Percentiles rank a stretch among this genome's conserved stretches.
phyloP scores from a whole-genome alignment of 2,797 vertebrate genomes.

The Helarctos malayanus region DNA sequence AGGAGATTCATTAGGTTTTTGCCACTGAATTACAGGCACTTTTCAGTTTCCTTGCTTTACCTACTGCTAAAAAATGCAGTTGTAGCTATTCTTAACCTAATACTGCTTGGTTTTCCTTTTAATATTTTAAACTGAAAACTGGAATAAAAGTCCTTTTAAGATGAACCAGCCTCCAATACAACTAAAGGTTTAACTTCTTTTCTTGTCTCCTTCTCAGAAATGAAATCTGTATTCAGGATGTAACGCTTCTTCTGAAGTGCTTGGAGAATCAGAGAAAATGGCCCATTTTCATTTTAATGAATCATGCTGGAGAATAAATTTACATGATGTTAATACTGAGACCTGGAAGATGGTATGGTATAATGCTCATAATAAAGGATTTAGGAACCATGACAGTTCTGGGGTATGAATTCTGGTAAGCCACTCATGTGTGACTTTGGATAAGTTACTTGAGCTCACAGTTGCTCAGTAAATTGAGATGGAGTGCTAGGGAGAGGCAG shows the following conservation, averaged over 20 bases:
- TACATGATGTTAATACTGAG: constrained; percentile 80
- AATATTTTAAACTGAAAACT: constrained; percentile 80
- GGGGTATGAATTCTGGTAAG: constrained; percentile 82
- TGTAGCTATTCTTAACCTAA: constrained; percentile 71
- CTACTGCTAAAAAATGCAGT: constrained; percentile 61
- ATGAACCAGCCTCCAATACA: constrained; percentile 80
- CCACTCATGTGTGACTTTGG: constrained; percentile 81
- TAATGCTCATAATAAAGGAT: constrained; percentile 82
- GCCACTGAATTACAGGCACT: constrained; percentile 43
- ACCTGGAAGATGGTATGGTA: constrained; percentile 81
- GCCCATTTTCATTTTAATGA: constrained; percentile 85
- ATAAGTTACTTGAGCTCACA: constrained; percentile 72
- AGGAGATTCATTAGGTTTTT: constrained; percentile 45
- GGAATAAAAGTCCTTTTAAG: constrained; percentile 70
- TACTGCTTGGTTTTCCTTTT: constrained; percentile 75
- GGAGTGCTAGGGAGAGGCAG: constrained; percentile 38
- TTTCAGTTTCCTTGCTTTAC: constrained; percentile 65
- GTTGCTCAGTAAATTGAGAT: constrained; percentile 74
- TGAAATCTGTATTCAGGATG: constrained; percentile 86
- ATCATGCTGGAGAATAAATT: constrained; percentile 85
- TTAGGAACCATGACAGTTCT: constrained; percentile 82
- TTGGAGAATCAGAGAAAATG: constrained; percentile 86
- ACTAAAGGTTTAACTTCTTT: constrained; percentile 82
- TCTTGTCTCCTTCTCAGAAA: constrained; percentile 80
- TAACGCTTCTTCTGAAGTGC: constrained; percentile 84